These are phyloP conservation scores for Hypsibius dujardini DNA, from an alignment of 1,140 invertebrate genomes.

Conservation along the genomic window DNA sequence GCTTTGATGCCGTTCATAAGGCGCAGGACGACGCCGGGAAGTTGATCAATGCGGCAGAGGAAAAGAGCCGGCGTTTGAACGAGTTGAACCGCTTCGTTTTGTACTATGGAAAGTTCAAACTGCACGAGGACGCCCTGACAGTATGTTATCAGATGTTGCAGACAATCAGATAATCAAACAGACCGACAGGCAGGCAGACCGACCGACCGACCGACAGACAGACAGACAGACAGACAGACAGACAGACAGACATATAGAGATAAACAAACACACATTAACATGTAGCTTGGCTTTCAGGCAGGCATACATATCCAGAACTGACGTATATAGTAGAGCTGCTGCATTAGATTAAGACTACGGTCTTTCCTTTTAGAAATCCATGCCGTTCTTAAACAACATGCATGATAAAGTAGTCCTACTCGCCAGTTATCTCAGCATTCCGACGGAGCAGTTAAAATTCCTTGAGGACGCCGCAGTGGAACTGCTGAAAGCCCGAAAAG, in stretches of 20 bases:
- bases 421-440: conserved; percentile 16
- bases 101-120: conserved; percentile 2
- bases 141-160: not conserved
- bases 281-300: too few relatives aligned
- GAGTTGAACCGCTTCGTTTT: conserved; percentile 9
- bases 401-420: conserved; percentile 16
- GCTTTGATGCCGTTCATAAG: conserved; percentile 47
- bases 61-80: conserved; percentile 35
- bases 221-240: too few relatives aligned
- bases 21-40: conserved; percentile 45
- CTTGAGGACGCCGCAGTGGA: conserved; percentile 47
- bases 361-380: not conserved
- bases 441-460: conserved; percentile 35
- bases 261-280: too few relatives aligned
- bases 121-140: not conserved
- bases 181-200: too few relatives aligned
- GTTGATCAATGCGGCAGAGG: conserved; percentile 41
- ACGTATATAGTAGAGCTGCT: too few relatives aligned
- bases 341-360: too few relatives aligned
- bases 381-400: conserved; percentile 14
- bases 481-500: conserved; percentile 43
- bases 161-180: too few relatives aligned
- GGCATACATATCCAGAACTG: too few relatives aligned
- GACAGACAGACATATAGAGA: too few relatives aligned
- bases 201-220: too few relatives aligned